Evolutionary conservation across 2,113 vertebrate genomes (phyloP), one percentile per base, ranked within the genome.

Genomic region (Cettia cetti): DNA sequence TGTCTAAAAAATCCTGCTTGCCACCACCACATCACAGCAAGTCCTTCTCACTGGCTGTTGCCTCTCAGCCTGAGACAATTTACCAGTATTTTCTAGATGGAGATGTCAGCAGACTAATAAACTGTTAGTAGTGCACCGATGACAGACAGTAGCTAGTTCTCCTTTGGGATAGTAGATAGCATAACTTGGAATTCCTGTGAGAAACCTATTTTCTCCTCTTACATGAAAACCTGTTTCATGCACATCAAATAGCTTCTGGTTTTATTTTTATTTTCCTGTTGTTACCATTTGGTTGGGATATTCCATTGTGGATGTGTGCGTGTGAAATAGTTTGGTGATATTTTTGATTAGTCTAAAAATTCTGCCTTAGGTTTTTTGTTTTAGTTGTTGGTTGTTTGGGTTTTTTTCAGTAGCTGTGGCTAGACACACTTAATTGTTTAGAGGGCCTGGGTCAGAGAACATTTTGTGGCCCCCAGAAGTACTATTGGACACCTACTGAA

Each of bases 61-160:
- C 90, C 71, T 81, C 89, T 94, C 80, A 89, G 60, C 79, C 80
- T 84, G 89, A 97, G 96, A 75, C 92, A 85, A 84, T 97, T 96
- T 88, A 72, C 84, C 89, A 79, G 92, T 83, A 86, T 86, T 95
- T 92, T 92, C 80, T 85, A 79, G 95, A 96, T 77, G 85, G 93
- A 89, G 90, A 96, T 97, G 97, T 97, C 97, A 97, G 94, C 89
- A 77, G 94, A 72, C 86, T 96, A 96, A 97, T 97, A 97, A 95
- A 76, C 72, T 80, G 66, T 89, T 95, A 90, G 92, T 64, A 82
- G 90, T 3, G 13, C 86, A 64, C 91, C 1, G 97, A 97, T 97
- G 97, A 96, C 94, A 97, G 94, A 91, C 95, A 49, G 81, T 94
- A 97, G 92, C 86, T 97, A 50, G 77, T 95, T 86, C 71, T 97